phyloP scores from a whole-genome alignment of 2,888 invertebrate species.

The Toxonevra muliebris region DNA sequence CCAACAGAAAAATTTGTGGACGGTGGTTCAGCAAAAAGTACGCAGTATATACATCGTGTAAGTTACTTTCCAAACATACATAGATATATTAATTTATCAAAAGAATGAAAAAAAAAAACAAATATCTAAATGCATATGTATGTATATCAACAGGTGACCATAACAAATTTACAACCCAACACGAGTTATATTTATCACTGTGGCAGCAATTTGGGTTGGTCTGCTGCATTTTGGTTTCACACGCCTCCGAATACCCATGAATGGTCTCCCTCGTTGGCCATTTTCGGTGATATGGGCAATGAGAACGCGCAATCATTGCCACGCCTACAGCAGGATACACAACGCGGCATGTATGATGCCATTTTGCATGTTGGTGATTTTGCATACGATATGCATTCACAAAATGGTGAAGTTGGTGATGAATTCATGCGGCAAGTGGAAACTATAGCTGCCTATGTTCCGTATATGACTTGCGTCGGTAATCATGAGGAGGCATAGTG shows the following conservation, averaged over 20 bases:
- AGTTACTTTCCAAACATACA: constrained; percentile 32
- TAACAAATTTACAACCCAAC: constrained; percentile 71
- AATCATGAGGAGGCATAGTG: constrained; percentile 89
- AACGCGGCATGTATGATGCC: constrained; percentile 82
- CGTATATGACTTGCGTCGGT: constrained; percentile 93
- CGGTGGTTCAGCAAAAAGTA: constrained; percentile 72
- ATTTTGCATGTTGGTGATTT: constrained; percentile 94
- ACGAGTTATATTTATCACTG: constrained; percentile 82
- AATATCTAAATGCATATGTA: background rate
- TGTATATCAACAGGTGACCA: constrained; percentile 54
- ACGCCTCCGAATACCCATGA: constrained; percentile 72
- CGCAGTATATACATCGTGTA: constrained; percentile 83
- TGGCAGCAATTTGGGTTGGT: constrained; percentile 85
- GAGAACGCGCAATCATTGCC: constrained; percentile 86
- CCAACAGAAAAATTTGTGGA: constrained; percentile 77
- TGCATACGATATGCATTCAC: constrained; percentile 90
- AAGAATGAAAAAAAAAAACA: background rate
- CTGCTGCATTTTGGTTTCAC: constrained; percentile 78
- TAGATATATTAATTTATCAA: background rate
- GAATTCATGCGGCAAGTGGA: constrained; percentile 93
- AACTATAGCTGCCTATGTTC: constrained; percentile 86
- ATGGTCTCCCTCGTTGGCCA: constrained; percentile 84
- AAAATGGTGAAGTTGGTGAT: constrained; percentile 86
- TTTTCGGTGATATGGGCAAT: constrained; percentile 95
- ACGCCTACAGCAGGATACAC: constrained; percentile 84